Evolutionary conservation across 2,797 vertebrate genomes (phyloP), one percentile per base, ranked within the genome.

Genomic region (Pitangus sulphuratus): DNA sequence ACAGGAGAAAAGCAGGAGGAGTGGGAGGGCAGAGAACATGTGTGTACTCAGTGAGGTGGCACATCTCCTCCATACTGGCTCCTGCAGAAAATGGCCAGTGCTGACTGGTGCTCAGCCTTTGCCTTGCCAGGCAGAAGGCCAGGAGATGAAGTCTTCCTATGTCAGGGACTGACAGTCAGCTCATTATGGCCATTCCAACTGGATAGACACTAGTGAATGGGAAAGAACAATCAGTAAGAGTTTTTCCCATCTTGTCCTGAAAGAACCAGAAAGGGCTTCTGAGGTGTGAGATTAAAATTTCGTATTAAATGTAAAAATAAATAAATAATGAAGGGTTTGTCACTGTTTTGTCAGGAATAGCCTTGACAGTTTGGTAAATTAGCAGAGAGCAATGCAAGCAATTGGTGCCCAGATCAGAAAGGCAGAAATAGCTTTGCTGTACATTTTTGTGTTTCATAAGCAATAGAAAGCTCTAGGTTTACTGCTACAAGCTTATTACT

Each of bases 31-130:
- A 65, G 62, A 66, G 30, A 44, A 42, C 3, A 15, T 18, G 22
- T 0, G 1, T 22, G 10, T 62, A 13, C 22, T 30, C n/a, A 35
- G 10, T 44, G 30, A n/a, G 40, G 42, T 8, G 8, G 2, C 8
- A 24, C n/a, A 15, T n/a, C 10, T 44, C 39, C 40, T 86, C 33
- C 42, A 6, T 47, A 62, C 18, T 7, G 25, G 7, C 44, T 64
- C 13, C 7, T 28, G 30, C 24, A 54, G 48, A 66, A 81, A 72
- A 72, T n/a, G 58, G 4, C 58, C 44, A 37, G 0, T 40, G 33
- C 65, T 78, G 42, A 13, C 22, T n/a, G 61, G 6, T 77, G n/a
- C 39, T 57, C 28, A 84, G 21, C 58, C 53, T 40, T 84, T 16
- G 8, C 18, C 64, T 75, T 61, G 35, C 30, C 35, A 39, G 30